phyloP scores from a whole-genome alignment of 2,113 vertebrate genomes.

The Eptatretus burgeri region DNA sequence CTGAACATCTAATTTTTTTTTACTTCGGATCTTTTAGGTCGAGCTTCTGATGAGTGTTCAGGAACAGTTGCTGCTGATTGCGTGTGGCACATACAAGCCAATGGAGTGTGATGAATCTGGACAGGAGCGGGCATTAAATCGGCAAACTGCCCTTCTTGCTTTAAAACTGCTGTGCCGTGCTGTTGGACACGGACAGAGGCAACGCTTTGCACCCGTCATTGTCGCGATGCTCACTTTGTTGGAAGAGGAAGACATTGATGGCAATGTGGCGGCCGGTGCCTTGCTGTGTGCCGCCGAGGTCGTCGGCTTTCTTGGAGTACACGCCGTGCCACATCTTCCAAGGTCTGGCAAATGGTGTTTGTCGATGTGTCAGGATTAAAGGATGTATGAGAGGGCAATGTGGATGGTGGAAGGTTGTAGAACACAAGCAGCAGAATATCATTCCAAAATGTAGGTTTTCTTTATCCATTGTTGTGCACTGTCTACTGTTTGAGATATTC shows the following conservation, averaged over 20 bases:
- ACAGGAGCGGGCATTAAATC: slow-evolving; percentile 50
- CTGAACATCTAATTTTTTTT: neutral
- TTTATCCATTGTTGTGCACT: too few relatives aligned
- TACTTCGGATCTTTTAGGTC: slow-evolving; percentile 20
- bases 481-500: too few relatives aligned
- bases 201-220: slow-evolving; percentile 36
- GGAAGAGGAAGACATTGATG: slow-evolving; percentile 28
- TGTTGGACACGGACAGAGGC: slow-evolving; percentile 29
- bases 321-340: slow-evolving; percentile 56
- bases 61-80: slow-evolving; percentile 30
- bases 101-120: too few relatives aligned
- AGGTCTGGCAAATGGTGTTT: slow-evolving; percentile 21
- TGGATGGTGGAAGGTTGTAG: too few relatives aligned
- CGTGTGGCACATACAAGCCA: neutral
- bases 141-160: slow-evolving; percentile 69
- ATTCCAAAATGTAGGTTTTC: too few relatives aligned
- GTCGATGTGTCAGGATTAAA: too few relatives aligned
- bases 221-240: slow-evolving; percentile 23
- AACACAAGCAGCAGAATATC: too few relatives aligned
- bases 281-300: slow-evolving; percentile 63
- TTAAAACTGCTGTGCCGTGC: slow-evolving; percentile 64
- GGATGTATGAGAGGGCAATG: too few relatives aligned
- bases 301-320: slow-evolving; percentile 26
- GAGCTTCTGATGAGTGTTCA: slow-evolving; percentile 29
- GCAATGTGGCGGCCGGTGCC: slow-evolving; percentile 47